Percentiles rank a stretch among this genome's conserved stretches.
These are phyloP conservation scores for Pyrgilauda ruficollis DNA, from an alignment of 2,113 vertebrate genomes.

Conservation along the genomic window DNA sequence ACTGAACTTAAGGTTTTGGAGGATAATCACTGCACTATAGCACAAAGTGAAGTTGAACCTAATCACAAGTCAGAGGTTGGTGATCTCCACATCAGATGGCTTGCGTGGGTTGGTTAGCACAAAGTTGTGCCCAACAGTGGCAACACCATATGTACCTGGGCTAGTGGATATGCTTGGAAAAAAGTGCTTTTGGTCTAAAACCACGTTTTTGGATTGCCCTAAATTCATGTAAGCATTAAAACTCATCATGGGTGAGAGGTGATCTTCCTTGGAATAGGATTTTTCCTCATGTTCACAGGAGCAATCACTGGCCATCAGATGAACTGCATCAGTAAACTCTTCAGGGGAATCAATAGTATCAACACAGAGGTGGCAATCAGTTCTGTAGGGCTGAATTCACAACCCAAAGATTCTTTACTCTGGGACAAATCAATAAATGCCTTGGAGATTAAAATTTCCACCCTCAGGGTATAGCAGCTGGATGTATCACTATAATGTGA, in stretches of 20 bases:
- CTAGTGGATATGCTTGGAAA: neutral
- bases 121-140: neutral
- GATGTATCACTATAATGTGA: neutral
- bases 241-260: neutral
- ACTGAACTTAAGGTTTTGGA: neutral
- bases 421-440: neutral
- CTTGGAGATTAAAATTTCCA: neutral
- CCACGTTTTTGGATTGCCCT: rapidly evolving
- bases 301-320: neutral
- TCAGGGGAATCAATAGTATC: neutral
- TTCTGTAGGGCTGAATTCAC: neutral
- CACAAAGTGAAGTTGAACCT: neutral
- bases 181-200: neutral
- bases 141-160: too few relatives aligned
- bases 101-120: neutral
- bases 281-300: neutral
- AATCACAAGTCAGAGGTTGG: neutral
- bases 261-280: neutral
- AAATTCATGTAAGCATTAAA: neutral
- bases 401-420: neutral
- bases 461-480: neutral
- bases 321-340: neutral
- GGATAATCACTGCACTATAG: neutral
- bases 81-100: too few relatives aligned
- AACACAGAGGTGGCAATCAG: neutral